Evolutionary conservation across 2,113 vertebrate species (phyloP).

Genomic region (Pelmatolapia mariae): DNA sequence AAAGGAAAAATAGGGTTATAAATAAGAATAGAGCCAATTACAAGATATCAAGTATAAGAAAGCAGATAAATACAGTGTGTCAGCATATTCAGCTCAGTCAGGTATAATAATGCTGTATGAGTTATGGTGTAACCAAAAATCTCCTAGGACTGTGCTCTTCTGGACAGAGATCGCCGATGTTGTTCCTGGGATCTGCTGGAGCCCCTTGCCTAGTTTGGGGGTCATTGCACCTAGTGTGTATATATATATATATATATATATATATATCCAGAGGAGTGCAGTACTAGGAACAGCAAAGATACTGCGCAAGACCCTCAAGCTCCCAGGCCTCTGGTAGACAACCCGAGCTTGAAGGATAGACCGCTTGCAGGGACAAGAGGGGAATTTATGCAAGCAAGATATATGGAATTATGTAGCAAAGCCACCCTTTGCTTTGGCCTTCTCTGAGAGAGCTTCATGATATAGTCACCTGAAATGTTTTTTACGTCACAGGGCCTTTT

Average conservation of each 20-base stretch:
- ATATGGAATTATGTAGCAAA: not conserved
- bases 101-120: not conserved
- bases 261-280: not conserved
- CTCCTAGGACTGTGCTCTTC: not conserved
- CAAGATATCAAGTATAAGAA: not conserved
- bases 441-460: not conserved
- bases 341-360: not conserved
- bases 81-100: not conserved
- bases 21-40: slow-evolving; percentile 19
- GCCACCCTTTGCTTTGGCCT: not conserved
- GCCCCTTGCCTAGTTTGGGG: too few relatives aligned
- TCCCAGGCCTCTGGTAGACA: not conserved
- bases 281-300: not conserved
- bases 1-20: slow-evolving; percentile 15
- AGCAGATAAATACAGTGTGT: not conserved
- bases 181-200: too few relatives aligned
- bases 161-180: too few relatives aligned
- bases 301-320: not conserved
- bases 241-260: too few relatives aligned
- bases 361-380: not conserved
- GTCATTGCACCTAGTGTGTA: too few relatives aligned
- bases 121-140: not conserved
- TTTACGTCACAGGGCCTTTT: not conserved
- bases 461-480: not conserved
- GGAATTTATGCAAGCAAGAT: not conserved